Evolutionary conservation across 2,113 vertebrate genomes (phyloP).

Genomic region (Pelodiscus sinensis): DNA sequence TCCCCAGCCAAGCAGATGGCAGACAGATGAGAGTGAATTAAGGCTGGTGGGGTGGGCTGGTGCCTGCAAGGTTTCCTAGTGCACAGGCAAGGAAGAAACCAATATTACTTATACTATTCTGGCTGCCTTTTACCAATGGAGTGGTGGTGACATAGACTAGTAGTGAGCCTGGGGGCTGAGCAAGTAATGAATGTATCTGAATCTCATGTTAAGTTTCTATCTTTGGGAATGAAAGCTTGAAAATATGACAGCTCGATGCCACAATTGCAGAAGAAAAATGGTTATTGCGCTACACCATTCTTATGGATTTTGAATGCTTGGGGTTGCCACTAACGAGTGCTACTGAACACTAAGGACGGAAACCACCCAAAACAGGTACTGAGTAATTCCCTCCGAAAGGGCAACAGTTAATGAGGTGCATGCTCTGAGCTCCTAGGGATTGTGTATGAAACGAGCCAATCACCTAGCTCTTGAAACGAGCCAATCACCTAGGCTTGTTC

Average conservation of each 20-base stretch:
- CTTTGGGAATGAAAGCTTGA: neutral
- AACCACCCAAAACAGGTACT: neutral
- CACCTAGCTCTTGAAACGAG: fast-evolving
- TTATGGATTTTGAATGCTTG: neutral
- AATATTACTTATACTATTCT: neutral
- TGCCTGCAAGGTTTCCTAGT: neutral
- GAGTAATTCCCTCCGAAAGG: neutral
- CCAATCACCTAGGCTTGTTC: neutral
- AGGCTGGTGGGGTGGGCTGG: neutral
- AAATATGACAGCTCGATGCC: neutral
- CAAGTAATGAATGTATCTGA: neutral
- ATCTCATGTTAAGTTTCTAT: neutral
- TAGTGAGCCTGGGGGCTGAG: neutral
- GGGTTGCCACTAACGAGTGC: neutral
- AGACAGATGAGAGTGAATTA: neutral
- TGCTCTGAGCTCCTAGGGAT: fast-evolving
- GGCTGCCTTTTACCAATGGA: neutral
- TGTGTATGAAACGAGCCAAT: fast-evolving
- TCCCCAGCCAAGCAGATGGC: neutral
- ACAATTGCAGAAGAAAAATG: neutral
- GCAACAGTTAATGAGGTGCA: fast-evolving
- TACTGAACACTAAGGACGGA: neutral
- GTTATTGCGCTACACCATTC: neutral
- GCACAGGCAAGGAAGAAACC: neutral
- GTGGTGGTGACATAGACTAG: neutral